phyloP scores from a whole-genome alignment of 2,888 invertebrate species.

The Pedicia rivosa region DNA sequence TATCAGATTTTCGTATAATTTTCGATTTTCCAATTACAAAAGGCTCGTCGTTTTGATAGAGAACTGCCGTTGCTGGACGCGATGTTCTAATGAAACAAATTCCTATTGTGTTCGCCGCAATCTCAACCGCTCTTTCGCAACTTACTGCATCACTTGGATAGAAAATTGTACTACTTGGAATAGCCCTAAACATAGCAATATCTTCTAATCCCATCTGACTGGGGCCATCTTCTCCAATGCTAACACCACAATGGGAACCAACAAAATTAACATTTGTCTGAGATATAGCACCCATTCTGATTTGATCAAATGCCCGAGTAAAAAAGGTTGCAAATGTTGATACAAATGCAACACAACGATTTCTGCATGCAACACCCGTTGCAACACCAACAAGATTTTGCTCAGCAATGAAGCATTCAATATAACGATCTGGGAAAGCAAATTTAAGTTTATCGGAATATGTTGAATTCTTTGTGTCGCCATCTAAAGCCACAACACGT shows the following conservation, averaged over 20 bases:
- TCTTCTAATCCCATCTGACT: conserved; percentile 99
- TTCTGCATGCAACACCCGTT: conserved; percentile 85
- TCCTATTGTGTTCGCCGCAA: conserved; percentile 89
- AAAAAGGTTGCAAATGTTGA: conserved; percentile 98
- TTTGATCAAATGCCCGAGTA: conserved; percentile 93
- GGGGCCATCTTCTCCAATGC: conserved; percentile 98
- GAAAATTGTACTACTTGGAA: conserved; percentile 69
- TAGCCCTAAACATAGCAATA: conserved; percentile 81
- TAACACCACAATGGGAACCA: conserved; percentile 95
- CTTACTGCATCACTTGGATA: conserved; percentile 88
- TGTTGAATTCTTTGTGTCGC: conserved; percentile 98
- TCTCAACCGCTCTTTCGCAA: conserved; percentile 83
- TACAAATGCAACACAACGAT: conserved; percentile 83
- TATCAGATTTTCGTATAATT: conserved; percentile 54
- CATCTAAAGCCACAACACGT: conserved; percentile 88
- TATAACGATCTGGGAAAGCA: conserved; percentile 51
- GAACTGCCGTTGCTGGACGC: conserved; percentile 73
- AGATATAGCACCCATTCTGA: conserved; percentile 98
- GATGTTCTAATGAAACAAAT: conserved; percentile 94
- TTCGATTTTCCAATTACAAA: conserved; percentile 70
- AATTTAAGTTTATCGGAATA: conserved; percentile 87
- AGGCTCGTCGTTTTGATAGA: conserved; percentile 70
- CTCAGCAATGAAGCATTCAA: conserved; percentile 99
- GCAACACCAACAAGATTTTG: conserved; percentile 95
- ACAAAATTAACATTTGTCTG: conserved; percentile 94